These are phyloP conservation scores for Sturnira hondurensis DNA, from an alignment of 2,113 vertebrate species.

Conservation along the genomic window DNA sequence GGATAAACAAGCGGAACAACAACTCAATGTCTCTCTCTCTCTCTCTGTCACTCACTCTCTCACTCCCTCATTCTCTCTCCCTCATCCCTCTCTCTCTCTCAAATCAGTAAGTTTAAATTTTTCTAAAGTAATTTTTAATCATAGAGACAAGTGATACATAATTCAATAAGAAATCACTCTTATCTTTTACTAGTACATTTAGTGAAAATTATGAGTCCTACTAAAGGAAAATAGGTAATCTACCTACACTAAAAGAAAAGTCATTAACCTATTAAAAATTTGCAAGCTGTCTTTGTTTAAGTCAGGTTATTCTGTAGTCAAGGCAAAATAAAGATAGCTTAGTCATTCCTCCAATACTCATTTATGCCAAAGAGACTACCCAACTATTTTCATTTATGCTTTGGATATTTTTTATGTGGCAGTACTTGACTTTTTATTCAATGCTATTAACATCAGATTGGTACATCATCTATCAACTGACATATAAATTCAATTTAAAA, in stretches of 20 bases:
- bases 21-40: no score
- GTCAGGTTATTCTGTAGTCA: not conserved
- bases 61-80: no score
- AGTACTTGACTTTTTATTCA: not conserved
- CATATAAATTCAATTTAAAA: slow-evolving; percentile 24
- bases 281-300: not conserved
- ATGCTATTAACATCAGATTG: not conserved
- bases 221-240: not conserved
- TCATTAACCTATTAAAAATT: not conserved
- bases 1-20: no score
- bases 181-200: not conserved
- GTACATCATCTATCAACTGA: not conserved
- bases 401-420: not conserved
- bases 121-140: slow-evolving; percentile 37
- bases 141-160: not conserved
- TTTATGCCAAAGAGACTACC: not conserved
- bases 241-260: not conserved
- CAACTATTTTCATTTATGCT: not conserved
- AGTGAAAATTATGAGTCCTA: not conserved
- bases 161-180: not conserved
- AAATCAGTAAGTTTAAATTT: not conserved
- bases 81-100: no score
- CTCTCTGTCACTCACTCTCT: no score
- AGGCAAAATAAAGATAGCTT: not conserved
- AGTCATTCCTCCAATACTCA: not conserved